Conservation (phyloP, 2,888 invertebrate genomes). For the Dryococelus australis region DNA sequence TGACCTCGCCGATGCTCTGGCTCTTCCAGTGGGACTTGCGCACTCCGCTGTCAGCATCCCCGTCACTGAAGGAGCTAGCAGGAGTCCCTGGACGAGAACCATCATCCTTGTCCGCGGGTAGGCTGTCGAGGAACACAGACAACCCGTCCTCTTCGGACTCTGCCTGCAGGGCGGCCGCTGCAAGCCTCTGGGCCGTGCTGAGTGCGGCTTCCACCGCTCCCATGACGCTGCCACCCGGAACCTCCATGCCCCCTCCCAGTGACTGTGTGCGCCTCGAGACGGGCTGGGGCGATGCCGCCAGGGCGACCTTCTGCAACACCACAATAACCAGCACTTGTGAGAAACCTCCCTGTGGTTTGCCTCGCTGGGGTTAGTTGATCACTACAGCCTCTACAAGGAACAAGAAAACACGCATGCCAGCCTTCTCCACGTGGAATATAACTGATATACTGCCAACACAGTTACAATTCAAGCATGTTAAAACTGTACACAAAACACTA, state of each 20-base stretch:
- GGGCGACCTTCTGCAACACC: slow-evolving; percentile 30
- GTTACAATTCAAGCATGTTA: no score
- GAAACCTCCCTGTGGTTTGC: no score
- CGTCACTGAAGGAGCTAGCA: slow-evolving; percentile 40
- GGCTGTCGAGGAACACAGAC: slow-evolving; percentile 50
- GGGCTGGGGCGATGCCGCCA: slow-evolving; percentile 17
- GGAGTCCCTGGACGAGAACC: slow-evolving; percentile 41
- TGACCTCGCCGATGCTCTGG: slow-evolving; percentile 57
- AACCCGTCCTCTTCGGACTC: slow-evolving; percentile 50
- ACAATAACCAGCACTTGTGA: not conserved
- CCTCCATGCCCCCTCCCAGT: not conserved
- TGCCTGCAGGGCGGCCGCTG: slow-evolving; percentile 42
- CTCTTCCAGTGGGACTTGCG: slow-evolving; percentile 58
- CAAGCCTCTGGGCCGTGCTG: slow-evolving; percentile 44
- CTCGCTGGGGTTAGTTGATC: no score
- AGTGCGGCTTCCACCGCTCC: slow-evolving; percentile 51
- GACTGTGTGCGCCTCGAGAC: not conserved
- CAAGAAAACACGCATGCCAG: no score
- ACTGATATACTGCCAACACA: no score
- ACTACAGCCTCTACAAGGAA: no score
- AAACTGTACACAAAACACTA: no score
- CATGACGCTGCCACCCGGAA: slow-evolving; percentile 32
- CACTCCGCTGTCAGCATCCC: slow-evolving; percentile 27
- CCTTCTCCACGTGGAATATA: no score
- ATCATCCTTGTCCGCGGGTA: slow-evolving; percentile 44